Base-by-base conservation (phyloP, 2,888 invertebrate species). In the Alitta virens region DNA sequence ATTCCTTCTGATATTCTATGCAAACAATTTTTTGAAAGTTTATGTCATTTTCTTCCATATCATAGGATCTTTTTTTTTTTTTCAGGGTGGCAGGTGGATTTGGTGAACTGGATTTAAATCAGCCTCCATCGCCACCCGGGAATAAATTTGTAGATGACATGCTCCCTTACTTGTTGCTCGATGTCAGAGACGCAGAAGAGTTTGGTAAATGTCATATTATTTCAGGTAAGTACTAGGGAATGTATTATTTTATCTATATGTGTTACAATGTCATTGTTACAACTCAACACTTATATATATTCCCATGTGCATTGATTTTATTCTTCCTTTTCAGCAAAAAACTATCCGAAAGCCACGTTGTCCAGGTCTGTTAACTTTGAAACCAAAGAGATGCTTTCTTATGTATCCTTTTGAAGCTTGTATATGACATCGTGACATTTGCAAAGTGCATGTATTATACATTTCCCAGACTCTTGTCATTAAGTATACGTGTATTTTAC, bases 111-210 rank as follows among this genome's bases (percentile, higher is more conserved):
- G 82, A 81, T 63, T 40, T 75, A 7, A 68, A 72, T 43, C 54
- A 63, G 7, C 68, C 67, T 5, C 58, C 66, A 5, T 25, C 56
- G 5, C 27, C 63, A 9, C 51, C 66, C 7, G 52, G 40, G 1
- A 43, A 66, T 5, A 50, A 62, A 7, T 56, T 66, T 9, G 65
- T 70, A 56, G 64, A 66, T 16, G n/a, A n/a, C n/a, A n/a, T n/a
- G n/a, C 72, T 75, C 57, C 84, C 84, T 0, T 84, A 83, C 69
- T 73, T 84, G 21, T 67, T 84, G 56, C 72, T 84, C 62, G 84
- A 84, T 69, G 75, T 84, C 42, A 65, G 84, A 57, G 81, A 82
- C 52, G 54, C 57, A 21, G 83, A 83, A 58, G 74, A 74, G 2
- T 84, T 71, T 68, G 68, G 78, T 25, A 67, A 74, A 54, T 80